Conservation (phyloP, 2,797 vertebrate species). For the Pseudochirops cupreus region DNA sequence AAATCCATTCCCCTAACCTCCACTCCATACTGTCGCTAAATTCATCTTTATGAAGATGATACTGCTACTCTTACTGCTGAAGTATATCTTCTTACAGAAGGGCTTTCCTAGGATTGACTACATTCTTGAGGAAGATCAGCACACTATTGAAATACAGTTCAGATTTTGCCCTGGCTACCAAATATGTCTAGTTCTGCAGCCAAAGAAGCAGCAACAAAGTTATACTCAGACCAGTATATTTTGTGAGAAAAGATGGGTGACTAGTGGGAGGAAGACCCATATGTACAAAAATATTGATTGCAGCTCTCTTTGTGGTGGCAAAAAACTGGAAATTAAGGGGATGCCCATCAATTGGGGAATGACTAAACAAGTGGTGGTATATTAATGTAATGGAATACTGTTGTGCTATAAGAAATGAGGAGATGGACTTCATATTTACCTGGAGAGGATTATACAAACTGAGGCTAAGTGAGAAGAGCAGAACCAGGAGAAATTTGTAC, state of each 20-base stretch:
- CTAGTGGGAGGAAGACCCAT: background rate
- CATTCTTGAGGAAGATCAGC: background rate
- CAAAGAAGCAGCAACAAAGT: slow-evolving; percentile 3
- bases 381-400: no score
- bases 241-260: background rate
- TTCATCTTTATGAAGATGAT: background rate
- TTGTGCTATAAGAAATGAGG: no score
- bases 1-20: background rate
- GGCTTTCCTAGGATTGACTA: background rate
- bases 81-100: background rate
- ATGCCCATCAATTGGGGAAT: no score
- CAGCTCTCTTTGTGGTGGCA: no score
- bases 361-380: no score
- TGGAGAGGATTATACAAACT: no score
- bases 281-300: no score
- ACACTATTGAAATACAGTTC: background rate
- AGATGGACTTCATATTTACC: no score
- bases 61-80: background rate
- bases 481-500: no score
- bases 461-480: no score
- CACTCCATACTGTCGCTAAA: background rate
- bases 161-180: background rate
- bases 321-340: no score
- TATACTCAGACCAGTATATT: background rate
- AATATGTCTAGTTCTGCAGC: slow-evolving; percentile 3